A percentile compares a stretch with the other conserved stretches of the same genome.
These are phyloP conservation scores for Buphagus erythrorhynchus DNA, from an alignment of 2,797 vertebrate genomes.

Conservation along the genomic window DNA sequence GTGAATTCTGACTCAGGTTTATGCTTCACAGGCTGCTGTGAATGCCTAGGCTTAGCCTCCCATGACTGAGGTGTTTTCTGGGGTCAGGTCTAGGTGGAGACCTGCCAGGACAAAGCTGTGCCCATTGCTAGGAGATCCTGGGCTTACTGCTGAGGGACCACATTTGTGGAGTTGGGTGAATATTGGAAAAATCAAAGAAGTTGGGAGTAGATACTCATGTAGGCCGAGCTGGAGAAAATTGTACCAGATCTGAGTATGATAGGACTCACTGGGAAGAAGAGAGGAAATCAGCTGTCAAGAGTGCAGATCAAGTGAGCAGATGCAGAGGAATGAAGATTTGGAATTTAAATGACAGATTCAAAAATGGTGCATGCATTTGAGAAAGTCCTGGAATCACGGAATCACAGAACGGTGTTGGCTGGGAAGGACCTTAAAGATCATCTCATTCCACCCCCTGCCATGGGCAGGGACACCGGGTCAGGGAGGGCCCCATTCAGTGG, in stretches of 20 bases:
- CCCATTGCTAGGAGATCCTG: neutral
- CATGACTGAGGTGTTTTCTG: neutral
- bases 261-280: neutral
- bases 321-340: neutral
- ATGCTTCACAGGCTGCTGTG: neutral
- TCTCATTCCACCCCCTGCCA: fast-evolving
- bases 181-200: neutral
- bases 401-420: fast-evolving
- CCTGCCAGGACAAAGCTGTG: neutral
- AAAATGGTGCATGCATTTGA: neutral
- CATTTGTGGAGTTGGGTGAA: neutral
- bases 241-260: neutral
- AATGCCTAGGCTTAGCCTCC: neutral
- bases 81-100: neutral
- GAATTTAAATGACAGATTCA: neutral
- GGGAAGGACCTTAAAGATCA: neutral
- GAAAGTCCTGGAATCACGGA: neutral
- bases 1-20: neutral
- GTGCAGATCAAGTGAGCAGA: neutral
- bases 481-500: neutral
- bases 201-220: neutral
- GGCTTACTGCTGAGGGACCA: neutral
- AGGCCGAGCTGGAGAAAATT: neutral
- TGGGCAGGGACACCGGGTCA: neutral
- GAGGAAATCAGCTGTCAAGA: neutral